These are phyloP conservation scores for Cosmorhoe ocellata DNA, from an alignment of 2,888 invertebrate species.

Conservation along the genomic window DNA sequence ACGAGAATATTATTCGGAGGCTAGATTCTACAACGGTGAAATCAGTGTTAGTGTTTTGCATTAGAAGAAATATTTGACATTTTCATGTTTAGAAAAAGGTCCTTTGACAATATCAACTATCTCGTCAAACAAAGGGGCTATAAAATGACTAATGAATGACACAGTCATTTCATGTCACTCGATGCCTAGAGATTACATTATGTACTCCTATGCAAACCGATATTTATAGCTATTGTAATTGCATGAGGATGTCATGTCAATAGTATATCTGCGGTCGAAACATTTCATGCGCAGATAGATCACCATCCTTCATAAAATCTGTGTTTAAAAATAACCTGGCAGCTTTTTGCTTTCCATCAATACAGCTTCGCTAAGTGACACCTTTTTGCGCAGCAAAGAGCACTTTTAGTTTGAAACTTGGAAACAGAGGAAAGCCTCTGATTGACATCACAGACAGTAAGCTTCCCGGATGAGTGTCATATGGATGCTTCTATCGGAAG, in stretches of 20 bases:
- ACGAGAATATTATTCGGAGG: no score
- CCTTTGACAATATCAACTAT: background rate
- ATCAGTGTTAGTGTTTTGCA: no score
- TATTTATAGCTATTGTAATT: background rate
- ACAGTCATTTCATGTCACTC: constrained; percentile 6
- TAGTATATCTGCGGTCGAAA: constrained; percentile 1
- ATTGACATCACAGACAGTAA: background rate
- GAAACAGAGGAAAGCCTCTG: background rate
- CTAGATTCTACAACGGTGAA: no score
- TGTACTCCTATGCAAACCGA: background rate
- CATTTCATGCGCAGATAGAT: constrained; percentile 1
- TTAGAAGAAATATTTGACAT: background rate
- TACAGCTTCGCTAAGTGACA: no score
- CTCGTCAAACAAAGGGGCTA: constrained; percentile 11
- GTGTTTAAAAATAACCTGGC: no score
- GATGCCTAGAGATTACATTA: background rate
- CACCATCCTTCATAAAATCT: no score
- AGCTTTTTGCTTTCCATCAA: no score
- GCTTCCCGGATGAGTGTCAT: no score
- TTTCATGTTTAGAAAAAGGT: background rate
- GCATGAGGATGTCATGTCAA: background rate
- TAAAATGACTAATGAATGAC: constrained; percentile 7
- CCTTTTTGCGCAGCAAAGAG: no score
- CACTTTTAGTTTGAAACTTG: no score
- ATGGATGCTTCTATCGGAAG: no score